Percentiles rank a stretch among this genome's conserved stretches.
phyloP scores from a whole-genome alignment of 2,888 invertebrate genomes.

The Xestia c-nigrum region DNA sequence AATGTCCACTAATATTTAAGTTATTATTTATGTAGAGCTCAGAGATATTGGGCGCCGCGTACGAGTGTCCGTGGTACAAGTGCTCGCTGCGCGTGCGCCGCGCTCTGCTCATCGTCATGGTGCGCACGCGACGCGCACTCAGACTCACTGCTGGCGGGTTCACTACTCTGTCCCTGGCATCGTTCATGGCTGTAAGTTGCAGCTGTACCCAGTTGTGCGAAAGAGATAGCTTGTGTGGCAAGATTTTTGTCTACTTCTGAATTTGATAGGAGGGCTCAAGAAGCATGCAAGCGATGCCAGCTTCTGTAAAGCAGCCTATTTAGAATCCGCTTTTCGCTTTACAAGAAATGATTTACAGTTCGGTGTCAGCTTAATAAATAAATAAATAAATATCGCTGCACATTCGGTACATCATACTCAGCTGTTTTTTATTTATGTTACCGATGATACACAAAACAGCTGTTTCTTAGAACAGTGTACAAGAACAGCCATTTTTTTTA shows the following conservation, averaged over 20 bases:
- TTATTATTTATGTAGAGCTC: constrained; percentile 44
- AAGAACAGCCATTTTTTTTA: too few species aligned
- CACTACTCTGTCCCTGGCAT: constrained; percentile 86
- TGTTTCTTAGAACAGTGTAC: too few species aligned
- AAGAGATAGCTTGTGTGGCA: neutral
- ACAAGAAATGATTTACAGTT: neutral
- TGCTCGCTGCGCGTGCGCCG: constrained; percentile 80
- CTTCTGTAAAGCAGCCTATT: neutral
- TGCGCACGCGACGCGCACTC: constrained; percentile 82
- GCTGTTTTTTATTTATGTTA: too few species aligned
- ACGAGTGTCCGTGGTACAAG: constrained; percentile 86
- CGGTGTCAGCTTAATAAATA: too few species aligned
- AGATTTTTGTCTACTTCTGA: neutral
- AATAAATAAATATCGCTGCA: too few species aligned
- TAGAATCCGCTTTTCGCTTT: neutral
- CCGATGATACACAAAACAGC: too few species aligned
- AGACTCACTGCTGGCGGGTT: constrained; percentile 88
- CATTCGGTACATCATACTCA: too few species aligned
- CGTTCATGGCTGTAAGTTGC: constrained; percentile 87
- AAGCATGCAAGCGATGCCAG: neutral
- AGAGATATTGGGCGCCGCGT: constrained; percentile 83
- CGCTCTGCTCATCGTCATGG: constrained; percentile 83
- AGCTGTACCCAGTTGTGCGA: neutral
- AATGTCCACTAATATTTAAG: too few species aligned
- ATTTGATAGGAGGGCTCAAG: neutral